Base-by-base conservation (phyloP, 2,888 invertebrate species). In the Drosophila macrospina region DNA sequence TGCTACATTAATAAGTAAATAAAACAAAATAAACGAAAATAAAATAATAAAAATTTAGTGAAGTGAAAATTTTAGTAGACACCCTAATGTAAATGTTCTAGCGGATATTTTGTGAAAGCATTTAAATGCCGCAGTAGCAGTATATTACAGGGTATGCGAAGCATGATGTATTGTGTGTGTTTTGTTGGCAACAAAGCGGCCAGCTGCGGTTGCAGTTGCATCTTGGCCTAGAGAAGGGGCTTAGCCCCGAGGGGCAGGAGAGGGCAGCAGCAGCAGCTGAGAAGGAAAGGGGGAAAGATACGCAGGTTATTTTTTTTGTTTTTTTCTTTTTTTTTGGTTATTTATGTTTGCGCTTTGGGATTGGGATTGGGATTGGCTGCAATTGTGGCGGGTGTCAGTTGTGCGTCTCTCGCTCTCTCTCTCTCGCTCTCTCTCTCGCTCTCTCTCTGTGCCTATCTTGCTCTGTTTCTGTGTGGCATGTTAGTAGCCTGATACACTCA, bases 301-400 rank as follows among this genome's bases (percentile, higher is more conserved):
- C 5, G 30, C 45, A 28, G 11, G n/a, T 55, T 16, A 36, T 37
- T 39, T 37, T 28, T 50, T 37, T 37, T 51, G 11, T 15, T 55
- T 16, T 42, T 37, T 39, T 37, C 16, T 50, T 37, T 37, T 51
- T 50, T 51, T 39, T 50, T 50, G 15, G 30, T 47, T 34, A 44
- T 73, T 71, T 74, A 74, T 74, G 78, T 78, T 59, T 61, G 68
- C 78, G 78, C 61, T 67, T 74, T 73, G 74, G 78, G 74, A 78
- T 26, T 51, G 51, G 37, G 4, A 51, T 57, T 75, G 63, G 52
- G 16, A 24, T 51, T 34, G 45, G 48, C 52, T 45, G 70, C 69
- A 70, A 32, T 55, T 59, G 54, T 41, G 51, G 59, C 45, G 37
- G 28, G 16, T 47, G 54, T 0, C 20, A 15, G 71, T 20, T 48